Percentiles rank a stretch among this genome's conserved stretches.
Evolutionary conservation across 2,113 vertebrate species (phyloP).

Genomic region (Gymnobelideus leadbeateri): DNA sequence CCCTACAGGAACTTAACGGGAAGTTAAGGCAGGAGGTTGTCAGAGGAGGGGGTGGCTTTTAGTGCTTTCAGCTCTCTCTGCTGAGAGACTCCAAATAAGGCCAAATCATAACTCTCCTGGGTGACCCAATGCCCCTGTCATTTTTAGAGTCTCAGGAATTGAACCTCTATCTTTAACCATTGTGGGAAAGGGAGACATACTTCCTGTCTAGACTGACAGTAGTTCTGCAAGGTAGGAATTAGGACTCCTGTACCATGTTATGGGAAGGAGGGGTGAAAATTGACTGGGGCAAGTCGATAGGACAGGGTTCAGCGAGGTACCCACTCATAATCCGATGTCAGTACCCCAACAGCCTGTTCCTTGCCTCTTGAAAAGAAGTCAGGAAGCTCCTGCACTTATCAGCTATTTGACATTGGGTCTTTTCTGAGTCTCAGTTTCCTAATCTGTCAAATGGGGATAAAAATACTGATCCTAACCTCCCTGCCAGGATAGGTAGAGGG

Average conservation of each 20-base stretch:
- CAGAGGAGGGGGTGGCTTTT: neutral
- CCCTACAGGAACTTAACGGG: neutral
- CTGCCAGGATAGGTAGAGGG: neutral
- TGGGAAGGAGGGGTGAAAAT: neutral
- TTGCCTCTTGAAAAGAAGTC: conserved; percentile 84
- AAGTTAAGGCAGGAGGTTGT: neutral
- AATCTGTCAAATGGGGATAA: neutral
- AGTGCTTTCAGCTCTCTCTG: neutral
- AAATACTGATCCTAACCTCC: neutral
- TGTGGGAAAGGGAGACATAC: no score
- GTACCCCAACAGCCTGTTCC: neutral
- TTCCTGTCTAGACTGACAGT: neutral
- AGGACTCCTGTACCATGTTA: no score
- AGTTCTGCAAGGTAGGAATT: neutral
- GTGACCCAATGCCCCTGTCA: neutral
- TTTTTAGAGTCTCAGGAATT: neutral
- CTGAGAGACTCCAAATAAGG: neutral
- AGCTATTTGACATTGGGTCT: neutral
- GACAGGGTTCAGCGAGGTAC: neutral
- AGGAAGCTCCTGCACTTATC: neutral
- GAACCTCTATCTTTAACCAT: no score
- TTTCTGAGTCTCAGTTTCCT: neutral
- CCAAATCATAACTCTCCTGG: neutral
- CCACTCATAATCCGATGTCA: neutral
- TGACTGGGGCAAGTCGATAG: neutral